Evolutionary conservation across 2,888 invertebrate genomes (phyloP).

Genomic region (Troides oblongomaculatus): DNA sequence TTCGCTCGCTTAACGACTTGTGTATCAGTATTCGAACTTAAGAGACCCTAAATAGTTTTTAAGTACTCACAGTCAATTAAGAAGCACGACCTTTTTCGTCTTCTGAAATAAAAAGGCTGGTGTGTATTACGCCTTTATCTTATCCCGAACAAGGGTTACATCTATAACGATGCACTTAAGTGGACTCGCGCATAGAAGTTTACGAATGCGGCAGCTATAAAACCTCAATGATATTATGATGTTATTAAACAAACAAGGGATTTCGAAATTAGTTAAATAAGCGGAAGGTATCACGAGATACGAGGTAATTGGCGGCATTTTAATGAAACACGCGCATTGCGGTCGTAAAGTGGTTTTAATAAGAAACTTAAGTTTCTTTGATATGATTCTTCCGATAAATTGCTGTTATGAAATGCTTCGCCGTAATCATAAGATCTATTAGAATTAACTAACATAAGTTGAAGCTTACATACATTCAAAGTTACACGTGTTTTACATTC

Average conservation of each 20-base stretch:
- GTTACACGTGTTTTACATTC: background rate
- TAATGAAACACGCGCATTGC: slow-evolving; percentile 27
- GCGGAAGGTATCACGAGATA: slow-evolving; percentile 31
- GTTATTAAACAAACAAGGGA: slow-evolving; percentile 54
- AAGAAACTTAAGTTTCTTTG: slow-evolving; percentile 16
- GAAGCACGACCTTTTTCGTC: slow-evolving; percentile 49
- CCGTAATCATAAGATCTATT: slow-evolving; percentile 9
- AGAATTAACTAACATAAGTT: slow-evolving; percentile 2
- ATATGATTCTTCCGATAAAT: slow-evolving; percentile 19
- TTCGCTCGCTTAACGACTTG: slow-evolving; percentile 55
- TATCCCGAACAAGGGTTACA: slow-evolving; percentile 48
- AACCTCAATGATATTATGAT: slow-evolving; percentile 51
- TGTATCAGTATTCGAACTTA: slow-evolving; percentile 41
- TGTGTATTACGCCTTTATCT: slow-evolving; percentile 55
- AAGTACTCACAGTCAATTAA: slow-evolving; percentile 61
- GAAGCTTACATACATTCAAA: background rate
- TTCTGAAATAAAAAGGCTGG: slow-evolving; percentile 46
- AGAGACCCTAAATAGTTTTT: slow-evolving; percentile 47
- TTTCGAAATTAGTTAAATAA: slow-evolving; percentile 34
- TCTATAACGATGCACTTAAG: slow-evolving; percentile 53
- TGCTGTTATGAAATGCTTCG: slow-evolving; percentile 12
- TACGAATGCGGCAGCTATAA: slow-evolving; percentile 51
- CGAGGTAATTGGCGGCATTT: slow-evolving; percentile 27
- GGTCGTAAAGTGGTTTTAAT: slow-evolving; percentile 28
- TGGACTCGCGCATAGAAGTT: slow-evolving; percentile 44